These are phyloP conservation scores for Yasuhikotakia modesta DNA, from an alignment of 2,797 vertebrate species.

Conservation along the genomic window DNA sequence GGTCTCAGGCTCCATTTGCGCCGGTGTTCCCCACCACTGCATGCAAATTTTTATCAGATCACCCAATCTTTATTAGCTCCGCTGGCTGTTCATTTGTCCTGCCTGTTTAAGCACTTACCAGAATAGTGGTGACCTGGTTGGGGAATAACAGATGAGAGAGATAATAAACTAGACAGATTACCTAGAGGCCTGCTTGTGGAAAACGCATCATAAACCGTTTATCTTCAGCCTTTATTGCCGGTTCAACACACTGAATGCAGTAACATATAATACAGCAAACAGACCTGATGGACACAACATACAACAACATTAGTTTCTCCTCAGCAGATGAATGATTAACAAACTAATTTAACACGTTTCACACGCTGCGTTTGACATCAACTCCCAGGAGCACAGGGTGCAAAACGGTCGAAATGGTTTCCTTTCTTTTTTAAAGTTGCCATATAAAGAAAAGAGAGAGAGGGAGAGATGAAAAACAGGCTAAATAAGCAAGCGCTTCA, in stretches of 20 bases:
- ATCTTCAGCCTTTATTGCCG: conserved; percentile 29
- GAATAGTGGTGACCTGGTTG: conserved; percentile 9
- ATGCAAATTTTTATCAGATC: conserved; percentile 60
- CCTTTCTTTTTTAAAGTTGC: conserved; percentile 61
- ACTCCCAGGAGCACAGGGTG: conserved; percentile 61
- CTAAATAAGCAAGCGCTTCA: conserved; percentile 70
- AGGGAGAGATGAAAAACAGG: conserved; percentile 61
- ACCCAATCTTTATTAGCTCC: conserved; percentile 19
- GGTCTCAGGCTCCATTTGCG: conserved; percentile 46
- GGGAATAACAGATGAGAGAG: conserved; percentile 22
- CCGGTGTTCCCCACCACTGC: conserved; percentile 46
- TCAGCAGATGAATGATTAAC: conserved; percentile 47
- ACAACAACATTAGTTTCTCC: conserved; percentile 46
- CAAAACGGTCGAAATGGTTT: conserved; percentile 56
- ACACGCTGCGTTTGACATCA: conserved; percentile 57
- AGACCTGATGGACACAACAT: conserved; percentile 34
- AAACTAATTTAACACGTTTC: conserved; percentile 45
- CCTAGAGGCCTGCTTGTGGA: not conserved
- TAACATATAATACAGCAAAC: conserved; percentile 11
- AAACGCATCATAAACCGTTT: conserved; percentile 35
- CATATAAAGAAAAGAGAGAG: conserved; percentile 35
- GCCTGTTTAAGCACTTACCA: conserved; percentile 37
- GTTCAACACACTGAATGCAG: not conserved
- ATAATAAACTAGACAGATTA: conserved; percentile 31
- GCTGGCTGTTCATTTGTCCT: conserved; percentile 39